Base-by-base conservation (phyloP, 2,113 vertebrate species). In the Eurypyga helias region DNA sequence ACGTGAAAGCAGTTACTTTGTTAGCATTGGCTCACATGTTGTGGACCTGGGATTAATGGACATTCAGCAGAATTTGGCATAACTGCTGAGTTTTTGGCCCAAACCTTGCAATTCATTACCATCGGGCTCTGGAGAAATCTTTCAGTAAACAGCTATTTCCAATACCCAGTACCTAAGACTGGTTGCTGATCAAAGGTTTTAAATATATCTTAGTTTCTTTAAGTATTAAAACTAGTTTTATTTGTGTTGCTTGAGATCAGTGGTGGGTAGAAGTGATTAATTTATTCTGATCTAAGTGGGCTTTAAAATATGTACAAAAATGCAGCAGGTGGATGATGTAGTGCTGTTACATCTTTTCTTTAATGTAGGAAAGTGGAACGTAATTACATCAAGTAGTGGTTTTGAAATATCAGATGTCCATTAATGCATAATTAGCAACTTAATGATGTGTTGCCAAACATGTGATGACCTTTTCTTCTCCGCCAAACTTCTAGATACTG, bases 391-490 rank as follows among this genome's bases (percentile, higher is more conserved):
- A 98, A 98, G 98, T 91, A 97, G 95, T 94, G 96, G 97, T 94
- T 98, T 98, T 98, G 97, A 98, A 98, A 98, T 98, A 98, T 98
- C 98, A 97, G 97, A 97, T 97, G 96, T 97, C 98, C 98, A 98
- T 98, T 98, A 98, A 97, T 89, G 97, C 98, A 91, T 98, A 98
- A 99, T 99, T 99, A 98, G 97, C 97, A 94, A 98, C 97, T 95
- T 98, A 99, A 99, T 98, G 98, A 98, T 96, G 98, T 98, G 98
- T 98, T 98, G 97, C 98, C 98, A 98, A 98, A 98, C 97, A 97
- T 97, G 97, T 96, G 97, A 95, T 89, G 90, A 96, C 96, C 96
- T 97, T 86, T 91, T 54, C 95, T 96, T 97, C 89, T 89, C 96
- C 0, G 12, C 89, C 94, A 90, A 94, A 96, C 93, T 95, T 93